Percentiles rank a stretch among this genome's conserved stretches.
phyloP scores from a whole-genome alignment of 2,113 vertebrate species.

The Redunca redunca region DNA sequence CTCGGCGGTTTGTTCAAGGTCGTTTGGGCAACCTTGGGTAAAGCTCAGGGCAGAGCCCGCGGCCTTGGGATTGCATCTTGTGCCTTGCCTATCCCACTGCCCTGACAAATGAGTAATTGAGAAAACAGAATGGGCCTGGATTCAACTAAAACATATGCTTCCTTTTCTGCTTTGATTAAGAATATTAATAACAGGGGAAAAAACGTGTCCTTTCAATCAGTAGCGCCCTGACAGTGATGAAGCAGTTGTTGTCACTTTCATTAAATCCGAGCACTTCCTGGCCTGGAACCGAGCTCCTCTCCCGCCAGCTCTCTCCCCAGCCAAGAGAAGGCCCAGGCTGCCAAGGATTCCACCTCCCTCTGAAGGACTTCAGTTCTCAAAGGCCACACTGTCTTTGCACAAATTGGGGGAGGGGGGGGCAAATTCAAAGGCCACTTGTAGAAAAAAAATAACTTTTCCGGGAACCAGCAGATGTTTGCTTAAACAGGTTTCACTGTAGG shows the following conservation, averaged over 20 bases:
- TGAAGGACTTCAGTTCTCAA: background rate
- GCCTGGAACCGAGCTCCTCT: background rate
- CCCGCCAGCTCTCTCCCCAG: background rate
- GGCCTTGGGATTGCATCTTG: background rate
- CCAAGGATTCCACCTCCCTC: slow-evolving; percentile 31
- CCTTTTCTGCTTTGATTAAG: slow-evolving; percentile 66
- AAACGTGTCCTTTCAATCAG: slow-evolving; percentile 60
- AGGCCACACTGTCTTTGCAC: slow-evolving; percentile 39
- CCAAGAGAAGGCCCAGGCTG: background rate
- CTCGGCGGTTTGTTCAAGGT: background rate
- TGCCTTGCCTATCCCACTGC: background rate
- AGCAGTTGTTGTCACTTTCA: slow-evolving; percentile 37
- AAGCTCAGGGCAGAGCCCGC: background rate
- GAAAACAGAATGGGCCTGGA: slow-evolving; percentile 34
- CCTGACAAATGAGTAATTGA: slow-evolving; percentile 49
- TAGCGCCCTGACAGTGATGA: slow-evolving; percentile 37
- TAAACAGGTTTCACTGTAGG: slow-evolving; percentile 61
- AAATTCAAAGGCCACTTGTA: slow-evolving; percentile 61
- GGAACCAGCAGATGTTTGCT: slow-evolving; percentile 62
- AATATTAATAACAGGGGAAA: slow-evolving; percentile 62
- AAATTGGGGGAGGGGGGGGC: background rate
- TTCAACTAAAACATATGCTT: slow-evolving; percentile 64
- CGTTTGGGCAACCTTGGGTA: background rate
- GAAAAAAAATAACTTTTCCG: slow-evolving; percentile 23
- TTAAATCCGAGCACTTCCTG: slow-evolving; percentile 29